phyloP scores from a whole-genome alignment of 2,888 invertebrate genomes.

The Pseudococcus viburni region DNA sequence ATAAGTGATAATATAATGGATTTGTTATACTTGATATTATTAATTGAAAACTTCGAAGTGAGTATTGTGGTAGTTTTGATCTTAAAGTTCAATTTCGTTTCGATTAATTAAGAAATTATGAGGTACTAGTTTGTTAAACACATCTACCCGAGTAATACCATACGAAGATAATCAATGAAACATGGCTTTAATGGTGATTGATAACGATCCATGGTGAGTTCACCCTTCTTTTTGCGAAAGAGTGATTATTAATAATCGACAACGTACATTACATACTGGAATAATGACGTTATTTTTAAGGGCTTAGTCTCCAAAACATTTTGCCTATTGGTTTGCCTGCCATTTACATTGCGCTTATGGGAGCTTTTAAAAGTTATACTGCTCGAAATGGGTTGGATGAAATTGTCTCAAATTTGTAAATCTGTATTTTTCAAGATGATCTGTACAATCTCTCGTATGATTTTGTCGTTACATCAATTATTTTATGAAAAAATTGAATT shows the following conservation, averaged over 20 bases:
- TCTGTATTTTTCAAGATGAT: too few relatives aligned
- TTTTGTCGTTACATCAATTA: too few relatives aligned
- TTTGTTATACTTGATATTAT: too few relatives aligned
- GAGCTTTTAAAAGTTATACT: too few relatives aligned
- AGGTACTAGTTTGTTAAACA: neutral
- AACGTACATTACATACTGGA: neutral
- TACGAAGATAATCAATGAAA: slow-evolving; percentile 70
- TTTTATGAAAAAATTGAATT: too few relatives aligned
- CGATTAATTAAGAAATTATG: neutral
- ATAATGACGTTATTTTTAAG: neutral
- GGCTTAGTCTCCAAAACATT: too few relatives aligned
- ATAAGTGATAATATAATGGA: too few relatives aligned
- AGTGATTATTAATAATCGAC: neutral
- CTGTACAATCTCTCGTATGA: too few relatives aligned
- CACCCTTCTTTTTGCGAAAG: neutral
- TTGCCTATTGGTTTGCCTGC: too few relatives aligned
- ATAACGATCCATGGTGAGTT: slow-evolving; percentile 73
- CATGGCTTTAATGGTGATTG: slow-evolving; percentile 73
- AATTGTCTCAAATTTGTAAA: too few relatives aligned
- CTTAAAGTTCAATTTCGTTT: neutral
- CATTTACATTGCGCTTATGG: too few relatives aligned
- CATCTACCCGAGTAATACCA: neutral
- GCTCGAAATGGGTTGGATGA: too few relatives aligned
- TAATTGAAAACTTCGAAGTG: neutral
- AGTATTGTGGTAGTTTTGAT: neutral